phyloP scores from a whole-genome alignment of 1,140 invertebrate genomes.

The Trypoxylus dichotomus region DNA sequence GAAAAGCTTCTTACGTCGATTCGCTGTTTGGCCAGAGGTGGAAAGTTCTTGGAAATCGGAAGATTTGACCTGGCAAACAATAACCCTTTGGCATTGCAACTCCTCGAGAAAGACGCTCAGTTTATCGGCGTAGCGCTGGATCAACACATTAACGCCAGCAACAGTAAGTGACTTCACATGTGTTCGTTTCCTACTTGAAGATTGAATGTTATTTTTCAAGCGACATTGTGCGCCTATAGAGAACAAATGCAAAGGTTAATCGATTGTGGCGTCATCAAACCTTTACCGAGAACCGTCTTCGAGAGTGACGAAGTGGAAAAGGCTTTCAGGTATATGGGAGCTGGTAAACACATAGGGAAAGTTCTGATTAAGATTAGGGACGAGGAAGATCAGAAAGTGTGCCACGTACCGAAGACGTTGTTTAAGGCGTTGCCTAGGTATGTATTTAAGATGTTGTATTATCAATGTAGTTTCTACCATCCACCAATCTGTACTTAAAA shows the following conservation, averaged over 20 bases:
- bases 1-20: conserved; percentile 73
- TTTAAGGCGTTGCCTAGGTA: not conserved
- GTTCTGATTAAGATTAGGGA: conserved; percentile 69
- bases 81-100: conserved; percentile 67
- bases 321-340: conserved; percentile 74
- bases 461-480: too few relatives aligned
- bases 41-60: conserved; percentile 78
- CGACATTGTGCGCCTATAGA: not conserved
- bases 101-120: conserved; percentile 81
- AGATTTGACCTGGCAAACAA: conserved; percentile 73
- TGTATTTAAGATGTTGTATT: not conserved
- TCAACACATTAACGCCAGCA: conserved; percentile 43
- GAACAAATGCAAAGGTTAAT: not conserved
- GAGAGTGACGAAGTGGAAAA: conserved; percentile 62
- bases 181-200: not conserved
- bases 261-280: conserved; percentile 62
- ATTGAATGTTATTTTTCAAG: not conserved
- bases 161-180: not conserved
- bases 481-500: too few relatives aligned
- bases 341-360: conserved; percentile 87
- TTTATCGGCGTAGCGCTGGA: conserved; percentile 87
- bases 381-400: conserved; percentile 51
- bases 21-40: conserved; percentile 71
- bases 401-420: conserved; percentile 60
- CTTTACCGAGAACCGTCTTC: conserved; percentile 64